Evolutionary conservation across 2,113 vertebrate genomes (phyloP).

Genomic region (Oncorhynchus clarkii): DNA sequence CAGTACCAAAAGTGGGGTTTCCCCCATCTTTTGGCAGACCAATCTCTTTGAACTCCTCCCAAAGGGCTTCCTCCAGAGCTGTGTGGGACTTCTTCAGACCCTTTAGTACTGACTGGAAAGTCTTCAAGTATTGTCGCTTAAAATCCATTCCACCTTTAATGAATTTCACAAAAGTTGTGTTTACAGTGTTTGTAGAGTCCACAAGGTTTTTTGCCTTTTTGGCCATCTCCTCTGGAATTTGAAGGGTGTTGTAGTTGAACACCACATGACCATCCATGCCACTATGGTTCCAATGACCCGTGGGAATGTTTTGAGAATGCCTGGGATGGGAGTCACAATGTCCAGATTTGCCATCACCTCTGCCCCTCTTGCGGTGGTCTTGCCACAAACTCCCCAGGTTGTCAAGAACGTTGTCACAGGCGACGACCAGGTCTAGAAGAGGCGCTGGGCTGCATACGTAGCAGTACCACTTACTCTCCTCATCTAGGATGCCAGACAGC

Average conservation of each 20-base stretch:
- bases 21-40: slow-evolving; percentile 58
- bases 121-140: slow-evolving; percentile 81
- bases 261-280: slow-evolving; percentile 70
- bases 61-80: slow-evolving; percentile 83
- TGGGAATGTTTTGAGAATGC: slow-evolving; percentile 59
- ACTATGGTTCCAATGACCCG: slow-evolving; percentile 63
- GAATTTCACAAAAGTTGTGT: slow-evolving; percentile 84
- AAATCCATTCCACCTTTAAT: slow-evolving; percentile 74
- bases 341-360: slow-evolving; percentile 81
- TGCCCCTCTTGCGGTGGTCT: slow-evolving; percentile 84
- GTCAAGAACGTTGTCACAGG: slow-evolving; percentile 90
- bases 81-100: slow-evolving; percentile 82
- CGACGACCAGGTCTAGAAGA: slow-evolving; percentile 87
- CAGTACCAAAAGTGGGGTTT: slow-evolving; percentile 27
- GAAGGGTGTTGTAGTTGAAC: slow-evolving; percentile 82
- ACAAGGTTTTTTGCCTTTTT: slow-evolving; percentile 90
- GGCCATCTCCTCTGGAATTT: slow-evolving; percentile 84
- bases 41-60: slow-evolving; percentile 79
- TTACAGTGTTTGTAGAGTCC: slow-evolving; percentile 86
- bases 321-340: slow-evolving; percentile 59
- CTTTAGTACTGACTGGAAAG: slow-evolving; percentile 85
- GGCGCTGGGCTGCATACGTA: slow-evolving; percentile 94
- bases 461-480: slow-evolving; percentile 95
- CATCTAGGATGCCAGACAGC: slow-evolving; percentile 88
- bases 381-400: slow-evolving; percentile 82